Evolutionary conservation across 2,888 invertebrate genomes (phyloP).

Genomic region (Machimus atricapillus): DNA sequence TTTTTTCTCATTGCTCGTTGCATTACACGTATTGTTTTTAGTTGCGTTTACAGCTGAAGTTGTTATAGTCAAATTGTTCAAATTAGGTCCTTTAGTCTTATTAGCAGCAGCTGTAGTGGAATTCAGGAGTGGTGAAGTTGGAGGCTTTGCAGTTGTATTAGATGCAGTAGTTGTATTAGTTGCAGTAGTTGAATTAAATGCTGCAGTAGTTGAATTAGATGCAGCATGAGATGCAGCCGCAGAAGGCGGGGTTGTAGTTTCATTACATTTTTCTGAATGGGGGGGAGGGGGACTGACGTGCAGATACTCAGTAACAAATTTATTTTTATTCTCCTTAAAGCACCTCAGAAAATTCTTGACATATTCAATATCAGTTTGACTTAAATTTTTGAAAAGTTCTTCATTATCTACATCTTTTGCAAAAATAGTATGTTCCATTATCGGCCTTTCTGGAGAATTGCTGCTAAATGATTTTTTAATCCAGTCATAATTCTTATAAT

Average conservation of each 20-base stretch:
- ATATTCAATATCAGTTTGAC: conserved; percentile 10
- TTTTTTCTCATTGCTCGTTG: neutral
- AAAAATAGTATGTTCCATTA: neutral
- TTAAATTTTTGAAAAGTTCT: conserved; percentile 33
- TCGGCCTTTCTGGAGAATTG: neutral
- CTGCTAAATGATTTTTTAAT: neutral
- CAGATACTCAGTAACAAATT: conserved; percentile 2
- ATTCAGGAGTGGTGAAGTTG: neutral
- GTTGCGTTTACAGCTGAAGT: neutral
- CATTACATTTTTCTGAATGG: neutral
- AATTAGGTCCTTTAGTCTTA: neutral
- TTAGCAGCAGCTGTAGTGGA: too few species aligned
- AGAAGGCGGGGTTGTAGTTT: neutral
- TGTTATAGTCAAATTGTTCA: neutral
- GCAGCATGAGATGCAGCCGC: neutral
- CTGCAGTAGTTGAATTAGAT: neutral
- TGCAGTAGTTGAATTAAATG: too few species aligned
- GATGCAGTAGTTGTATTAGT: too few species aligned
- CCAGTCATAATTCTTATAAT: neutral
- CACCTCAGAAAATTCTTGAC: conserved; percentile 16
- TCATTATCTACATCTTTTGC: neutral
- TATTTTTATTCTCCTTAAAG: conserved; percentile 24
- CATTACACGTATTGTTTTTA: too few species aligned
- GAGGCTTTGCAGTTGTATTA: neutral
- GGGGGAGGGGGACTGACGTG: neutral